Base-by-base conservation (phyloP, 2,113 vertebrate species). In the Nothoprocta perdicaria region DNA sequence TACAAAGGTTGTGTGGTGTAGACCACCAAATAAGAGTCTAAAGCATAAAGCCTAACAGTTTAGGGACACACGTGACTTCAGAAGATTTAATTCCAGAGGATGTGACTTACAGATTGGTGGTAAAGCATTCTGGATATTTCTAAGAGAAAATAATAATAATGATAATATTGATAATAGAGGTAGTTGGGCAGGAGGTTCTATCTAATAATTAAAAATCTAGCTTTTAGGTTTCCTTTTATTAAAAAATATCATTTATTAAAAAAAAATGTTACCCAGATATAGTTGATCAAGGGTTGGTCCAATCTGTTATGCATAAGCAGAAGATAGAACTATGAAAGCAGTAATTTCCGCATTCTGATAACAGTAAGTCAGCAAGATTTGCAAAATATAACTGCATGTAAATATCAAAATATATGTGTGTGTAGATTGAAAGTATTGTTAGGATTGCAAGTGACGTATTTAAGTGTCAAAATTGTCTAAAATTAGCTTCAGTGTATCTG, bases 121-220 rank as follows among this genome's bases (percentile, higher is more conserved):
- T 14, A 92, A 89, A 94, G 85, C 8, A 67, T 92, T 72, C 60
- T 77, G 29, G 6, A 29, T 29, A 53, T 84, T 89, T 93, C 78
- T 74, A 62, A 78, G 14, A 43, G 75, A 65, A 35, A n/a, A n/a
- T n/a, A 46, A 50, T 67, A 71, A 48, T 22, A 48, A 10, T 48
- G 46, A 45, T 45, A 45, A 45, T 48, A 48, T 10, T 48, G 46
- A 45, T 45, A 45, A 45, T 45, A 61, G 58, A 79, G 21, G 63
- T 38, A 84, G 31, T 62, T 84, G 69, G 46, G 58, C 52, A 55
- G 55, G 26, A 2, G 3, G 9, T 38, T 71, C 55, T 52, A 21
- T 50, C 50, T 83, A 57, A 71, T 88, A 94, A 53, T 52, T 22
- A 9, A 38, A 41, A 41, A 48, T 48, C 46, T 61, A 65, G 21